Base-by-base conservation (phyloP, 2,888 invertebrate genomes). In the Gastracanthus pulcherrimus region DNA sequence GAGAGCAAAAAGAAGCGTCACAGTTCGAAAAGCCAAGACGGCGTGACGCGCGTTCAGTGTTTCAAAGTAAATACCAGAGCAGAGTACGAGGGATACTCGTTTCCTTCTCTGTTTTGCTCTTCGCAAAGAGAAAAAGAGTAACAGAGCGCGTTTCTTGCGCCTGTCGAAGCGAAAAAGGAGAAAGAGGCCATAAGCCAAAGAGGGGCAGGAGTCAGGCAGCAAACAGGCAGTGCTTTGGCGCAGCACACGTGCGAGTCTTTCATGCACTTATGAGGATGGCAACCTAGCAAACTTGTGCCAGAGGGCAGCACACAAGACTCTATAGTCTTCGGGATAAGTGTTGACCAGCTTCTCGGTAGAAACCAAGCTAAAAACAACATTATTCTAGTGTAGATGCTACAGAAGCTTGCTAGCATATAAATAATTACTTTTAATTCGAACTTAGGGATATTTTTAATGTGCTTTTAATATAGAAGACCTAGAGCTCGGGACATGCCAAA, bases 91-190 rank as follows among this genome's bases (percentile, higher is more conserved):
- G 34, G 80, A 76, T 80, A 58, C 76, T 77, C 79, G 26, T 41
- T 29, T 36, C 41, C 26, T 29, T 55, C 34, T 62, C 23, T n/a
- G 41, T 26, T 26, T 76, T 62, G 81, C 16, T 45, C 45, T 13
- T 26, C 41, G 67, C 45, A 74, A 72, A 66, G 55, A 72, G 45
- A 64, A 81, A 83, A 78, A 84, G 80, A 84, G 83, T 70, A 81
- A 76, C 79, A 83, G 83, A 83, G 84, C 85, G 83, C 84, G 84
- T 85, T 85, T 84, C 82, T 84, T 69, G 71, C 77, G 83, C 80
- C 80, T 76, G 78, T 81, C 77, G 80, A 82, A 79, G 19, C 76
- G 72, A 83, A 77, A 79, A 69, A 80, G 78, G 70, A 74, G 83
- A 83, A 75, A 76, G 74, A 69, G 81, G 76, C 31, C 19, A 5